A percentile compares a stretch with the other conserved stretches of the same genome.
phyloP scores from a whole-genome alignment of 1,140 invertebrate genomes.

The Probaryconus sp. region DNA sequence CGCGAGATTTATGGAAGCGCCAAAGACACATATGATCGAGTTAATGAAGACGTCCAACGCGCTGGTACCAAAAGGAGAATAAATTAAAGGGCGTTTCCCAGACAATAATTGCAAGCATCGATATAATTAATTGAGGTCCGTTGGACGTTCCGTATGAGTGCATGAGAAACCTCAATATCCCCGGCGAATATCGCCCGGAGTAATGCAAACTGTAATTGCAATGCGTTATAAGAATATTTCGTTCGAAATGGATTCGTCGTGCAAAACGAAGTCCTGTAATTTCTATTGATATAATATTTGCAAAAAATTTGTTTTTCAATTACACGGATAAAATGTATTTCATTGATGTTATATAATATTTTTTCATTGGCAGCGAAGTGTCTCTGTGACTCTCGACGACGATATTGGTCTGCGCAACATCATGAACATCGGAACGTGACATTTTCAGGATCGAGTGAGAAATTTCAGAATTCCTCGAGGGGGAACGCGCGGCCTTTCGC shows the following conservation, averaged over 20 bases:
- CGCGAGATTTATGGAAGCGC: constrained; percentile 21
- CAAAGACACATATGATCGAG: constrained; percentile 32
- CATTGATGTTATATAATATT: too few species aligned
- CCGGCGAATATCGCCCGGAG: constrained; percentile 58
- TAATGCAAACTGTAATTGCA: constrained; percentile 58
- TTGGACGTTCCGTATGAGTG: constrained; percentile 61
- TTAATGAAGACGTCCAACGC: constrained; percentile 56
- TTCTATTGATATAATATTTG: too few species aligned
- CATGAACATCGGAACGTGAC: constrained; percentile 64
- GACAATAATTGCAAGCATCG: constrained; percentile 63
- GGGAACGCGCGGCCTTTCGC: constrained; percentile 66
- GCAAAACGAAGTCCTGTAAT: too few species aligned
- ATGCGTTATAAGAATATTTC: constrained; percentile 59
- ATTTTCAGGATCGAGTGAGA: constrained; percentile 73
- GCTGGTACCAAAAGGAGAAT: constrained; percentile 48
- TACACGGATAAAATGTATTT: too few species aligned
- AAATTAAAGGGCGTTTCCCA: constrained; percentile 63
- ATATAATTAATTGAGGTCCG: constrained; percentile 64
- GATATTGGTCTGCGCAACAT: too few species aligned
- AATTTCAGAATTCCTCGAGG: constrained; percentile 68
- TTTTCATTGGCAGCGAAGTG: too few species aligned
- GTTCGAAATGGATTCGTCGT: constrained; percentile 59
- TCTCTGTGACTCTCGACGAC: too few species aligned
- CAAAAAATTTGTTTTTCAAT: too few species aligned
- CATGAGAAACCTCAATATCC: constrained; percentile 63